phyloP scores from a whole-genome alignment of 2,113 vertebrate species.

The Mastomys natalensis region DNA sequence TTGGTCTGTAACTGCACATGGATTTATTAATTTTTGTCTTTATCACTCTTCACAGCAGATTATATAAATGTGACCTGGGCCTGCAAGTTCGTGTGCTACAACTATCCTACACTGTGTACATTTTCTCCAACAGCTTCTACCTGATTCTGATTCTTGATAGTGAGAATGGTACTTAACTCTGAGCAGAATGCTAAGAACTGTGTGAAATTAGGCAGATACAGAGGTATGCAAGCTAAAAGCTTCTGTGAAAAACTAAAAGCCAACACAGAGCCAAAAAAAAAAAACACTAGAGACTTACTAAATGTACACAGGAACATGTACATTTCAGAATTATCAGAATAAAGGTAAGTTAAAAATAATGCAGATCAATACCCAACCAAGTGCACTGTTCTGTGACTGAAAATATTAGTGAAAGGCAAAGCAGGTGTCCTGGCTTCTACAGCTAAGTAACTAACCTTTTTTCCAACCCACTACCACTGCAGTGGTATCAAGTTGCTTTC shows the following conservation, averaged over 20 bases:
- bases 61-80: background rate
- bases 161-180: background rate
- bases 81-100: background rate
- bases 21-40: background rate
- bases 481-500: background rate
- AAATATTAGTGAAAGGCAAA: background rate
- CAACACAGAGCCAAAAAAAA: background rate
- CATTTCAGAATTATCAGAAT: background rate
- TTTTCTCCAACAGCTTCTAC: background rate
- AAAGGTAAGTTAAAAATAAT: background rate
- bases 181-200: background rate
- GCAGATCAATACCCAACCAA: background rate
- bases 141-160: background rate
- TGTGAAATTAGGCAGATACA: background rate
- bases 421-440: background rate
- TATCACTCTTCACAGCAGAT: background rate
- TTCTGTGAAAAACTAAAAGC: background rate
- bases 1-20: background rate
- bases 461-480: accelerated
- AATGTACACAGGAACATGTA: background rate
- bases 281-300: background rate
- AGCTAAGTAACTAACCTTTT: background rate
- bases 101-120: background rate
- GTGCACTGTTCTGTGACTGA: background rate
- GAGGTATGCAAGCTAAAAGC: background rate